Evolutionary conservation across 1,140 invertebrate species (phyloP), one percentile per base, ranked within the genome.

Genomic region (Drosophila kurseongensis): DNA sequence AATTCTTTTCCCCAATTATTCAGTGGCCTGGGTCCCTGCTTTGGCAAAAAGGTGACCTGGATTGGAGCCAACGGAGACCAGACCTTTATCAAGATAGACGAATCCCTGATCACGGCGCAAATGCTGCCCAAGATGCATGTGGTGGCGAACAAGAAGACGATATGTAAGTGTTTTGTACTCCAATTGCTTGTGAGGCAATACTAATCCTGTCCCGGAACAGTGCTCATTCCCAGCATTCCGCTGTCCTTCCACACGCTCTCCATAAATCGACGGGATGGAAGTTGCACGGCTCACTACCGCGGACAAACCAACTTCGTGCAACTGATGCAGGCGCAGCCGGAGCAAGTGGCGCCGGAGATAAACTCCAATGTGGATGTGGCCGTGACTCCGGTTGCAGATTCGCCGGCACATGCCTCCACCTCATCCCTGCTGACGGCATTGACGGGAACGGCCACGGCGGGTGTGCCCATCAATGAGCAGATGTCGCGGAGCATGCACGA

Each of bases 51-150:
- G 88, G 98, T 98, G 0, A 98, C 97, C 3, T 99, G 97, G 97
- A 95, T 99, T 32, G 96, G 96, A 2, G 98, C 98, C 16, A 97
- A 97, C 35, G 98, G 97, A 0, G 98, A 99, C 93, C 97, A 98
- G 92, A 99, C 98, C 3, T 98, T 97, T 82, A 94, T 99, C 14
- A 98, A 98, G 92, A 95, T 98, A 44, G 98, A 99, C 84, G 98
- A 99, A 92, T 96, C 95, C 38, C 93, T 98, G 8, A 98, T 99
- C 50, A 99, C 98, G 92, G 96, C 96, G 2, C 95, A 97, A 58
- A 97, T 96, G 82, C 94, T 99, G 41, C 95, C 96, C 44, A 95
- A 96, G 81, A 96, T 97, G 29, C 97, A 96, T 65, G 96, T 99
- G 48, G 96, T 97, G 82, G 97, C 97, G 5, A 98, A 98, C 89